Percentiles rank a stretch among this genome's conserved stretches.
Conservation (phyloP, 2,113 vertebrate genomes). For the Eptatretus burgeri region DNA sequence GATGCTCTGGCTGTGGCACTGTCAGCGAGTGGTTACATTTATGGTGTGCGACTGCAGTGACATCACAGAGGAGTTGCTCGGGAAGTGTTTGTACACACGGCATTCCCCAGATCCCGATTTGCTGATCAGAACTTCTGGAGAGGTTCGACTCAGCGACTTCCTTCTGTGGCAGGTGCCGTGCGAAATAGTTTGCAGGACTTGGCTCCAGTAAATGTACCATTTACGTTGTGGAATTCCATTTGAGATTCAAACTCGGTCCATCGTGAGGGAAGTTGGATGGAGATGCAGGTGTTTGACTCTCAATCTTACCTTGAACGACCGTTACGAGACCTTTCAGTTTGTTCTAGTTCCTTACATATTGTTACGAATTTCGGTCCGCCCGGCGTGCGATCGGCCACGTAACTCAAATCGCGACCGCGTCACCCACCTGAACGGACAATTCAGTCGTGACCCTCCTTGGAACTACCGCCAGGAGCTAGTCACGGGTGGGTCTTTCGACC, state of each 20-base stretch:
- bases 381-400: too few species aligned
- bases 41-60: slow-evolving; percentile 22
- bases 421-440: too few species aligned
- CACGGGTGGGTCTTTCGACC: too few species aligned
- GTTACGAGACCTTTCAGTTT: not conserved
- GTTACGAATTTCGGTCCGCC: too few species aligned
- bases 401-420: too few species aligned
- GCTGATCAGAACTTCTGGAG: slow-evolving; percentile 78
- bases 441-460: too few species aligned
- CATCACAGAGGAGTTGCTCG: slow-evolving; percentile 48
- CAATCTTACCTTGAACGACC: not conserved
- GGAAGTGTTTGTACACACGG: slow-evolving; percentile 64
- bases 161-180: slow-evolving; percentile 71
- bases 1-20: too few species aligned
- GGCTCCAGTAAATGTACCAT: not conserved
- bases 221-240: not conserved
- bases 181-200: not conserved
- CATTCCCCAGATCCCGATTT: slow-evolving; percentile 70
- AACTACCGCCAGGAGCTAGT: too few species aligned
- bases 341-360: too few species aligned
- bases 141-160: slow-evolving; percentile 83
- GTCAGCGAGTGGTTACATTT: too few species aligned
- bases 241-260: not conserved
- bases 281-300: not conserved
- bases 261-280: too few species aligned